These are phyloP conservation scores for Ciconia stormi DNA, from an alignment of 2,113 vertebrate species.

Conservation along the genomic window DNA sequence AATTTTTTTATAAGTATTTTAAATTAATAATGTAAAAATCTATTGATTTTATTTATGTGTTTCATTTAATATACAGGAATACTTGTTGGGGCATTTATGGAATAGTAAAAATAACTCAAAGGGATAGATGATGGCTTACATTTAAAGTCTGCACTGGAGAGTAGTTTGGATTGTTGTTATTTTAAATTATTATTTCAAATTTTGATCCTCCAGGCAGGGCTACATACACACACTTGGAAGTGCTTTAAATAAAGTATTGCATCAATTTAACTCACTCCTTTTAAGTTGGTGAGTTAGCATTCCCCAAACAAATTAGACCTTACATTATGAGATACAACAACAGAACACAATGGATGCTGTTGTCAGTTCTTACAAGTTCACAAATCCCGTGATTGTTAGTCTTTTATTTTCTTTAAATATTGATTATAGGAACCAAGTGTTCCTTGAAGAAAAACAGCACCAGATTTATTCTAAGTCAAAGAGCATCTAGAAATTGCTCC, in stretches of 20 bases:
- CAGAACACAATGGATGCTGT: neutral
- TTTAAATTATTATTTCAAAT: neutral
- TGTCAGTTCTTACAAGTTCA: neutral
- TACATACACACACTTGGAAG: neutral
- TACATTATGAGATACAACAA: neutral
- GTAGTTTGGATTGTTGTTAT: neutral
- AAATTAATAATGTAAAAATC: constrained; percentile 63
- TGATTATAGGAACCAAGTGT: neutral
- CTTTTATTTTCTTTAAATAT: neutral
- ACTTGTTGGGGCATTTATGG: neutral
- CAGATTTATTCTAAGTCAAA: neutral
- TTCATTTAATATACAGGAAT: constrained; percentile 48
- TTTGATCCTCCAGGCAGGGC: neutral
- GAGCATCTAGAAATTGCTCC: neutral
- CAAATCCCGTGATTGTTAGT: neutral
- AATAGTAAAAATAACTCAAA: constrained; percentile 35
- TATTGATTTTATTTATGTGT: constrained; percentile 49
- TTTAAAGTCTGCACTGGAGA: neutral
- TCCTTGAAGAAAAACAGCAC: neutral
- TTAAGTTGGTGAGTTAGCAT: neutral
- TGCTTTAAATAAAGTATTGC: neutral
- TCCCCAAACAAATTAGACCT: neutral
- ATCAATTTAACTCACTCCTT: neutral
- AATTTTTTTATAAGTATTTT: constrained; percentile 21
- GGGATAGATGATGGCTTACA: neutral